Evolutionary conservation across 2,797 vertebrate species (phyloP), one percentile per base, ranked within the genome.

Genomic region (Apogon talboti): DNA sequence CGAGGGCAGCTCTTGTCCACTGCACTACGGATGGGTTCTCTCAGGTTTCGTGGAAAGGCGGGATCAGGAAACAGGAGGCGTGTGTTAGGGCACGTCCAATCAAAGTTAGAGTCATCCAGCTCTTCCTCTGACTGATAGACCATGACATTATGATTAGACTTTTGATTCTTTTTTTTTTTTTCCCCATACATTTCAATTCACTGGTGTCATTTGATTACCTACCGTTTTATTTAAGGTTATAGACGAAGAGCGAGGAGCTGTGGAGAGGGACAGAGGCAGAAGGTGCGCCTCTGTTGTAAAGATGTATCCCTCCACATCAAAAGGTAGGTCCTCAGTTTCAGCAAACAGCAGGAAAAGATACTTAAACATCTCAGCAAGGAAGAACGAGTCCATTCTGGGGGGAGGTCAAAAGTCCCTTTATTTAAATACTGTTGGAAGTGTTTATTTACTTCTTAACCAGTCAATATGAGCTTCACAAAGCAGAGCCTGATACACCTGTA

Each of bases 211-310:
- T 28, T 28, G 24, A 13, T 12, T 0, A 0, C 35, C 75, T 84
- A 92, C 93, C 50, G 91, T 92, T 81, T 41, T 64, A 56, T 94
- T 93, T 45, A 62, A 79, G 35, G 81, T 46, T 42, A 82, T 46
- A 2, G 82, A 45, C 6, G 83, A 76, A 13, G 89, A 61, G 88
- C 94, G 89, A 80, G 94, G 83, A 43, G 94, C 82, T 19, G 96
- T 95, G 84, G 96, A 99, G 43, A 99, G 95, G 75, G 96, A 98
- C 54, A 99, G 95, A 21, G 98, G 98, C 72, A 99, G 88, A 0
- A 99, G 92, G 87, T 99, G 98, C n/a, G 98, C 98, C 89, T 99
- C 98, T 9, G 98, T 99, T 11, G 98, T 99, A 81, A 99, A 99
- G 81, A 99, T 88, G 30, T 99, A 99, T 87, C 97, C 96, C 87